Conservation (phyloP, 2,113 vertebrate genomes). For the Catharus bicknelli region DNA sequence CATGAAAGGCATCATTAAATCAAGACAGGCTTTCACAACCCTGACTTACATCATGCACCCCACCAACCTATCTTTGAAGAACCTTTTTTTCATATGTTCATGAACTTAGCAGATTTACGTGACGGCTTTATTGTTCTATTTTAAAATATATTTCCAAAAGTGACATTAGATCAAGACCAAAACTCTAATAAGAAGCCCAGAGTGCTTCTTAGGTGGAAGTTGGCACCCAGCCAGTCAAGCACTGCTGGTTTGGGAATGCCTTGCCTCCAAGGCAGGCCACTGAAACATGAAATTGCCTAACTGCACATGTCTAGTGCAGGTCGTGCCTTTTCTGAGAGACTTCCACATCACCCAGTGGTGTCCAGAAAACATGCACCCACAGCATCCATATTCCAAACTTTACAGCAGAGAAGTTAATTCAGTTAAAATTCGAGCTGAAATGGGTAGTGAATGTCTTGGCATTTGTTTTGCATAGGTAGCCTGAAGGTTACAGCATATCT, state of each 20-base stretch:
- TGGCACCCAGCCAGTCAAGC: neutral
- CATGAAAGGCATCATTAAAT: conserved; percentile 15
- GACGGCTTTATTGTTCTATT: neutral
- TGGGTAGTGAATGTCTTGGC: neutral
- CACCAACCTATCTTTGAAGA: conserved; percentile 3
- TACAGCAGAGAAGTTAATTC: neutral
- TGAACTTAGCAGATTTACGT: neutral
- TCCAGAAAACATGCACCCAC: neutral
- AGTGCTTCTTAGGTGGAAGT: neutral
- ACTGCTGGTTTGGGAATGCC: neutral
- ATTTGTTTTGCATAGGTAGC: neutral
- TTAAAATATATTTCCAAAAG: neutral
- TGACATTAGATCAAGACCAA: neutral
- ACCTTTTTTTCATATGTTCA: neutral
- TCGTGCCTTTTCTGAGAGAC: neutral
- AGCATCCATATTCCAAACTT: neutral
- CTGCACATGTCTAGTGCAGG: rapidly evolving
- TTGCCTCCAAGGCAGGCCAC: neutral
- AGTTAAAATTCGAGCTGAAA: neutral
- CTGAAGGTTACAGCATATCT: neutral
- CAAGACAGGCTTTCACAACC: neutral
- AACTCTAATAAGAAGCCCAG: neutral
- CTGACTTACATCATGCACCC: neutral
- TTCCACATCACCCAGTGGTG: neutral
- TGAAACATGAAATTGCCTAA: neutral